Evolutionary conservation across 2,797 vertebrate species (phyloP), one percentile per base, ranked within the genome.

Genomic region (Melanotaenia boesemani): DNA sequence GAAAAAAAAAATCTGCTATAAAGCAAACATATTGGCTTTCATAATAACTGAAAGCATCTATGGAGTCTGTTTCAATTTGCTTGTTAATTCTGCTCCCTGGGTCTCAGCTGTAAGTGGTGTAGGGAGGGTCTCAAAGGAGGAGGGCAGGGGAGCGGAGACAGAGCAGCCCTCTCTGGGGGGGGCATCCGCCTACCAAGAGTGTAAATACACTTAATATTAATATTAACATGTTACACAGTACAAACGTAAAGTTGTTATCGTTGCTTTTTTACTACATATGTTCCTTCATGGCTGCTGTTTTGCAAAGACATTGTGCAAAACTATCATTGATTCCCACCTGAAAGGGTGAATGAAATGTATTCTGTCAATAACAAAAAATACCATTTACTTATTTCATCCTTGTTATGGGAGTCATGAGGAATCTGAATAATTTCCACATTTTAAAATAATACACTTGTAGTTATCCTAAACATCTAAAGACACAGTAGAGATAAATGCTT

Each of bases 51-150:
- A 37, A 41, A 60, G 64, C 68, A 62, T 75, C 58, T 67, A 63
- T 74, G 22, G 63, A 79, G 77, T 79, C 79, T 90, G 92, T 93
- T 95, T 94, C 92, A 92, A 88, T 93, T 87, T 86, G 87, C 91
- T 94, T 81, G 79, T 93, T 93, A 91, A 91, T 88, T 90, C 57
- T 77, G 68, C 79, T 80, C 88, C 82, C 87, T 89, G 90, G 92
- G 94, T 91, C 93, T 95, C 95, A 96, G 94, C 94, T 96, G 95
- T 81, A 84, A 71, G 84, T 57, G 75, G 85, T 76, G 63, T 82
- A 88, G 88, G 58, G 66, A 86, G 82, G 79, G 88, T 90, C 94
- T 94, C 93, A 76, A 36, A 90, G 91, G 89, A 88, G 83, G 46
- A 86, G 72, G 65, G 56, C 65, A 63, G 72, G 79, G 82, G 76